These are phyloP conservation scores for Leptopilina syphax DNA, from an alignment of 2,888 invertebrate species.

Conservation along the genomic window DNA sequence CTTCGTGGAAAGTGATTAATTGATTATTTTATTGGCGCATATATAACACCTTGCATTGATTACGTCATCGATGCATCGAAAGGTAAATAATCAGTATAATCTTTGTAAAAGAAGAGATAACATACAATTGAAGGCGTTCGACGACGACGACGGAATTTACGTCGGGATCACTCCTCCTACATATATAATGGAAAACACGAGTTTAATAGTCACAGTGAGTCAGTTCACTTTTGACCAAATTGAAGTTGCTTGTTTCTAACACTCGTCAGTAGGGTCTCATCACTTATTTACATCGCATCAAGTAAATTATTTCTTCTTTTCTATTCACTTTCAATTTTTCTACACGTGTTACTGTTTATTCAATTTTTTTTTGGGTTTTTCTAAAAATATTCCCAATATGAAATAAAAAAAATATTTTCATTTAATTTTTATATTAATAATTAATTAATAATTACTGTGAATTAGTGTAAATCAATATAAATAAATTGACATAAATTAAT, in stretches of 20 bases:
- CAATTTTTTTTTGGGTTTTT: no score
- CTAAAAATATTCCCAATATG: no score
- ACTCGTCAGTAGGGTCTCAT: slow-evolving; percentile 18
- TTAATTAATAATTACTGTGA: no score
- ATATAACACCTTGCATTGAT: neutral
- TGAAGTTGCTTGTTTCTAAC: slow-evolving; percentile 5
- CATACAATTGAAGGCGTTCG: neutral
- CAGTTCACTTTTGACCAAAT: slow-evolving; percentile 57
- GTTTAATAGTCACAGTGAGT: slow-evolving; percentile 55
- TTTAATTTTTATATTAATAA: no score
- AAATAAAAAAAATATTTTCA: no score
- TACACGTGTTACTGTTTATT: neutral
- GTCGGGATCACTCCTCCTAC: neutral
- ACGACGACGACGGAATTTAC: slow-evolving; percentile 3
- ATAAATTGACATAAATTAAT: no score
- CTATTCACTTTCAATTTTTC: neutral
- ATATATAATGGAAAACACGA: slow-evolving; percentile 9
- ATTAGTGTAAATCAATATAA: no score
- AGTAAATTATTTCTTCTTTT: slow-evolving; percentile 1
- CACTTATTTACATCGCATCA: neutral
- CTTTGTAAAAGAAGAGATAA: slow-evolving; percentile 1
- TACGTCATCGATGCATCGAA: neutral
- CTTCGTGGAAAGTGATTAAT: slow-evolving; percentile 10
- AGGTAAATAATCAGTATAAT: slow-evolving; percentile 1
- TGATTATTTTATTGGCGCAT: neutral